These are phyloP conservation scores for Leucophenga maculata DNA, from an alignment of 2,888 invertebrate genomes.

Conservation along the genomic window DNA sequence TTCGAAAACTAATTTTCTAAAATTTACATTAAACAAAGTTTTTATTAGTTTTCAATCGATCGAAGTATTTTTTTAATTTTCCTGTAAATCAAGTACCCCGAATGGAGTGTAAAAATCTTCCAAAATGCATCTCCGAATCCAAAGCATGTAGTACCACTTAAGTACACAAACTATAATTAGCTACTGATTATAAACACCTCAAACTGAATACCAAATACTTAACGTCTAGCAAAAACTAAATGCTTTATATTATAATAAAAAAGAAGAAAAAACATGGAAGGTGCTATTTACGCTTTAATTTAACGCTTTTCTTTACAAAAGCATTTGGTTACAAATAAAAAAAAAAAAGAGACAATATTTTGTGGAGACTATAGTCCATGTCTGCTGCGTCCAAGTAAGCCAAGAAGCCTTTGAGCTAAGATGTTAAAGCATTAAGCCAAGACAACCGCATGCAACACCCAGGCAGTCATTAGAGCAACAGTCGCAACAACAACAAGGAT, in stretches of 20 bases:
- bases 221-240: conserved; percentile 40
- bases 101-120: too few relatives aligned
- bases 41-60: too few relatives aligned
- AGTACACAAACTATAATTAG: background rate
- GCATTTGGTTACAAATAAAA: conserved; percentile 16
- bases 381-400: too few relatives aligned
- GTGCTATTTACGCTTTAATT: conserved; percentile 69
- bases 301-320: conserved; percentile 62
- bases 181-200: conserved; percentile 9
- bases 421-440: conserved; percentile 20
- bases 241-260: conserved; percentile 51
- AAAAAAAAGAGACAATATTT: background rate
- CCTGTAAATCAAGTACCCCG: too few relatives aligned
- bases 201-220: background rate
- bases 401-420: background rate
- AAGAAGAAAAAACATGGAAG: conserved; percentile 44
- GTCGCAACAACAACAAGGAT: conserved; percentile 13
- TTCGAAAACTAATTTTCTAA: too few relatives aligned
- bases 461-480: conserved; percentile 46
- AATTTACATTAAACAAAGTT: too few relatives aligned
- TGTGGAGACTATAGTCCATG: background rate
- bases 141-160: too few relatives aligned
- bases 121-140: too few relatives aligned
- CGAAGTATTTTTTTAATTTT: too few relatives aligned
- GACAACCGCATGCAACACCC: conserved; percentile 46